Conservation (phyloP, 1,140 invertebrate species). For the Tetragnatha versicolor region DNA sequence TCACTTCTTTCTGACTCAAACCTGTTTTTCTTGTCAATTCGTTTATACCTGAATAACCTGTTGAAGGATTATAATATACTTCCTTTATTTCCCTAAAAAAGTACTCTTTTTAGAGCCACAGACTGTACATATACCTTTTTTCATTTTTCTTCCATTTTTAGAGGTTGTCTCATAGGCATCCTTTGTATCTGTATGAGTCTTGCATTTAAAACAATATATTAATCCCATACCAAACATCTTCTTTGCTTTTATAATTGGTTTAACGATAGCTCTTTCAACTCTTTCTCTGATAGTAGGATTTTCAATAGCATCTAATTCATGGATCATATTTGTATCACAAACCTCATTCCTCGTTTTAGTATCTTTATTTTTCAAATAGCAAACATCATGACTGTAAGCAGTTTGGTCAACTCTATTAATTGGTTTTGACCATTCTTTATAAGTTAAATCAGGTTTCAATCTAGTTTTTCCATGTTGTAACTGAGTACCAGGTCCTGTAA, state of each 20-base stretch:
- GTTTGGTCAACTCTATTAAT: slow-evolving; percentile 60
- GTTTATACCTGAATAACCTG: background rate
- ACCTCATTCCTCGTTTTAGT: slow-evolving; percentile 60
- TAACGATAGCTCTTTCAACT: background rate
- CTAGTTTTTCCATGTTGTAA: slow-evolving; percentile 54
- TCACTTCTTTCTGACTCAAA: background rate
- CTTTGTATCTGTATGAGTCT: background rate
- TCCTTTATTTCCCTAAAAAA: slow-evolving; percentile 20
- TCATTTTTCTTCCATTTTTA: slow-evolving; percentile 22
- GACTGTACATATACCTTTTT: slow-evolving; percentile 9
- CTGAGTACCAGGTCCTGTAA: slow-evolving; percentile 6
- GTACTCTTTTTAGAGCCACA: slow-evolving; percentile 8
- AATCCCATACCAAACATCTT: slow-evolving; percentile 15
- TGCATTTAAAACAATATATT: slow-evolving; percentile 40
- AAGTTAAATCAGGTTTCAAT: background rate
- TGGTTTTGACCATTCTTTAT: background rate
- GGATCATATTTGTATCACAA: slow-evolving; percentile 61
- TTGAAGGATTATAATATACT: background rate
- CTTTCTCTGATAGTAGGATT: slow-evolving; percentile 8
- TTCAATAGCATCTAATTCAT: slow-evolving; percentile 7
- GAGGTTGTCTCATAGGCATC: background rate
- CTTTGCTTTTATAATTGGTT: slow-evolving; percentile 43
- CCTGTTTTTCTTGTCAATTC: slow-evolving; percentile 3
- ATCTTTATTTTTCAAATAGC: slow-evolving; percentile 62
- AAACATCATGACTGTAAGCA: slow-evolving; percentile 66